Evolutionary conservation across 2,888 invertebrate genomes (phyloP).

Genomic region (Mellilla xanthometata): DNA sequence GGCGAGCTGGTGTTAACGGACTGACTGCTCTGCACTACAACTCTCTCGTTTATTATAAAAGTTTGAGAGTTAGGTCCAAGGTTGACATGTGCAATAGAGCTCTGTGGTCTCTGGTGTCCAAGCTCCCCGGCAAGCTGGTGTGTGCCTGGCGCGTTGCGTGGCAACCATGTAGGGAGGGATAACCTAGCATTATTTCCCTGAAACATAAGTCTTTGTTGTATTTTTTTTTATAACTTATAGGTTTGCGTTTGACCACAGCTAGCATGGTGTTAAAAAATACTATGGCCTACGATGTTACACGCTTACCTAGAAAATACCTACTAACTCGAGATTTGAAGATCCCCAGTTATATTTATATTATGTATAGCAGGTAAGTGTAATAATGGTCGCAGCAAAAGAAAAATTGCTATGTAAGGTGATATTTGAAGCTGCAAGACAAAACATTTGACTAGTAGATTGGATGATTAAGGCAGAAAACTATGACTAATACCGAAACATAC

Average conservation of each 20-base stretch:
- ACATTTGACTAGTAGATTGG: no score
- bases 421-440: no score
- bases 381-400: no score
- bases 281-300: no score
- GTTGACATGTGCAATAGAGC: conserved; percentile 69
- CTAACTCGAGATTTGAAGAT: no score
- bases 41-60: conserved; percentile 62
- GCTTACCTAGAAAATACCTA: no score
- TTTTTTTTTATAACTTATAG: no score
- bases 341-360: no score
- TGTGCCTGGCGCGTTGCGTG: conserved; percentile 62
- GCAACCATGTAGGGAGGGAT: conserved; percentile 71
- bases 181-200: conserved; percentile 72
- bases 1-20: conserved; percentile 52
- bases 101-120: conserved; percentile 61
- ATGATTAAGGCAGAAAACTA: neutral
- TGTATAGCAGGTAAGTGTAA: no score
- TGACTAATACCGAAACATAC: conserved; percentile 27
- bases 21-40: conserved; percentile 46
- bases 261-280: no score
- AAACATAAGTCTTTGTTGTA: conserved; percentile 14
- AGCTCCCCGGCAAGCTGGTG: conserved; percentile 53
- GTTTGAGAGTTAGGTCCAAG: conserved; percentile 55
- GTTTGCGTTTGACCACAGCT: no score
- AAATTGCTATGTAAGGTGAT: no score